Base-by-base conservation (phyloP, 2,797 vertebrate species). In the Poeciliopsis turneri region DNA sequence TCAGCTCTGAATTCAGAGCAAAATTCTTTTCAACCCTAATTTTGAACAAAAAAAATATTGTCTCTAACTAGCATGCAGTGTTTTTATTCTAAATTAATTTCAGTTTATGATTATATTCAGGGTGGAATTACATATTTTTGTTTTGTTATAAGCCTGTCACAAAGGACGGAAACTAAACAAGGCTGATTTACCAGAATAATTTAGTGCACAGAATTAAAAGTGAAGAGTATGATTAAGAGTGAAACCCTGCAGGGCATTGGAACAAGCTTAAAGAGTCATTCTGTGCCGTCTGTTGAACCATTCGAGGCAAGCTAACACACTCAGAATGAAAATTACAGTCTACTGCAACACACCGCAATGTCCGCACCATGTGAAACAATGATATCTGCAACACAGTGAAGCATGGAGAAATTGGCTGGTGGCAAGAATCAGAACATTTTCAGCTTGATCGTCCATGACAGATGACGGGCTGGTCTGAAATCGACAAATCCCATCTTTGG, bases 191-290 rank as follows among this genome's bases (percentile, higher is more conserved):
- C 5, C 33, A 72, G 39, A 69, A 64, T 75, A 75, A 69, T 30
- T 18, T 77, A 43, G 11, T 33, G 30, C 47, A 76, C 20, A 73
- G 2, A 72, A 81, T 72, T 76, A 78, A 53, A 41, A 76, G 75
- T 4, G 46, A 23, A n/a, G 41, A 47, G 36, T 69, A 36, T 68
- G 72, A 84, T 81, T 64, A 76, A 78, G 39, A 72, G 45, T n/a
- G 47, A 82, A 76, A 55, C 15, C 74, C 69, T 71, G 77, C 46
- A 75, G 79, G 33, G 36, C 13, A 81, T 43, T 30, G 16, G 20
- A 13, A 61, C n/a, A 49, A 75, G 23, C 49, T 73, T 43, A 81
- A 76, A 72, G 3, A 82, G 71, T 49, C 53, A 15, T 4, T 78
- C 25, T 46, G 47, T 25, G 45, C 28, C 12, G 25, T 70, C 43